Conservation (phyloP, 2,113 vertebrate species). For the Oostethus manadensis region DNA sequence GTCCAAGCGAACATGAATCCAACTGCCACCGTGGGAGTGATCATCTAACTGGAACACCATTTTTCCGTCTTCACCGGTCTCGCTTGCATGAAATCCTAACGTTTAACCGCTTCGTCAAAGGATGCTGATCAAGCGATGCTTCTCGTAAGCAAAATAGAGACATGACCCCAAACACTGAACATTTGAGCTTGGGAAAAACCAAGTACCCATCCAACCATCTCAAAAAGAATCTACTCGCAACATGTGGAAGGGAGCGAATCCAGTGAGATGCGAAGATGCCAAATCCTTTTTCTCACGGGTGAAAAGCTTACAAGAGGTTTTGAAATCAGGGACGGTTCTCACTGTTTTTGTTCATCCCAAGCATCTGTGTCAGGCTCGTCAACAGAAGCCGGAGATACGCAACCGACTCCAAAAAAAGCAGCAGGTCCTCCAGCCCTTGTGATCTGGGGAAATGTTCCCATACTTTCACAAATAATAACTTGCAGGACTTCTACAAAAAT, state of each 20-base stretch:
- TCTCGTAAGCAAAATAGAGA: slow-evolving; percentile 3
- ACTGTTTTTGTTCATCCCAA: slow-evolving; percentile 12
- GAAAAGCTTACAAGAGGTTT: slow-evolving; percentile 25
- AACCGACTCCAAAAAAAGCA: slow-evolving; percentile 44
- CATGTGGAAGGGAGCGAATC: slow-evolving; percentile 25
- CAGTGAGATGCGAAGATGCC: slow-evolving; percentile 13
- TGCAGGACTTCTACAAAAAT: no score
- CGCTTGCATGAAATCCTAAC: background rate
- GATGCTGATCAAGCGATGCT: background rate
- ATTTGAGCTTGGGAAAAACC: slow-evolving; percentile 10
- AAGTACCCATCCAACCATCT: slow-evolving; percentile 18
- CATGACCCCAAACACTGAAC: slow-evolving; percentile 13
- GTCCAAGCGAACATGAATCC: slow-evolving; percentile 35
- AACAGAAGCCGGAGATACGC: slow-evolving; percentile 23
- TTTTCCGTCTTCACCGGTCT: slow-evolving; percentile 11
- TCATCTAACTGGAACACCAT: slow-evolving; percentile 2
- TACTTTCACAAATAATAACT: slow-evolving; percentile 8
- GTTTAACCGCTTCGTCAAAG: slow-evolving; percentile 4
- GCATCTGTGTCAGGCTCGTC: slow-evolving; percentile 36
- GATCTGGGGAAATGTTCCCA: slow-evolving; percentile 37
- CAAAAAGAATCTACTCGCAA: slow-evolving; percentile 33
- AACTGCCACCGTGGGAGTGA: slow-evolving; percentile 20
- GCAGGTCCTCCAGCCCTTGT: slow-evolving; percentile 12
- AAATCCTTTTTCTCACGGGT: slow-evolving; percentile 22
- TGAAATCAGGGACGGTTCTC: slow-evolving; percentile 10